These are phyloP conservation scores for Leptopilina clavipes DNA, from an alignment of 1,140 invertebrate genomes.

Conservation along the genomic window DNA sequence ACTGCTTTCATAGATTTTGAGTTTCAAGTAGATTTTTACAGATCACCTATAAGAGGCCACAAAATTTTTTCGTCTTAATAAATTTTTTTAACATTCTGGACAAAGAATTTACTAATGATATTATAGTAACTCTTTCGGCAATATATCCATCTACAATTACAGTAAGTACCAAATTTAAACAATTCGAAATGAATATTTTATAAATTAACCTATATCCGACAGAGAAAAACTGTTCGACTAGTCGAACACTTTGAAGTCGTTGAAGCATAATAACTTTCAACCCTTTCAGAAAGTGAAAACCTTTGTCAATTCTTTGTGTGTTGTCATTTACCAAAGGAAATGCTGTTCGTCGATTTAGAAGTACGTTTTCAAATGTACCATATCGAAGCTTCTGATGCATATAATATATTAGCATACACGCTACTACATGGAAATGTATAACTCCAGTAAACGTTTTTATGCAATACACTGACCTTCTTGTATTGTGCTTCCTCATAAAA, in stretches of 20 bases:
- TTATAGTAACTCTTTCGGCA: too few relatives aligned
- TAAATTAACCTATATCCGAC: too few relatives aligned
- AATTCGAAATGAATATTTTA: too few relatives aligned
- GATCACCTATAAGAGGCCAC: too few relatives aligned
- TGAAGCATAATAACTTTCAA: slow-evolving; percentile 8
- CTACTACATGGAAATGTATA: not conserved
- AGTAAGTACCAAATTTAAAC: too few relatives aligned
- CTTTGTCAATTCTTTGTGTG: not conserved
- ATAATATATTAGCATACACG: not conserved
- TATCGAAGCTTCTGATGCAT: not conserved
- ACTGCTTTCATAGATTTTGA: too few relatives aligned
- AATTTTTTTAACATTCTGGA: too few relatives aligned
- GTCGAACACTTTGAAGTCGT: slow-evolving; percentile 30
- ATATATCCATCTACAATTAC: too few relatives aligned
- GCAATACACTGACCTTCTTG: not conserved
- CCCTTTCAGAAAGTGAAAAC: not conserved
- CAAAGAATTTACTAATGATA: too few relatives aligned
- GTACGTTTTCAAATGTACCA: not conserved
- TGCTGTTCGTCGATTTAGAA: not conserved
- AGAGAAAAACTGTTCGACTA: too few relatives aligned
- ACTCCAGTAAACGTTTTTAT: not conserved
- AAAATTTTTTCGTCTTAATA: too few relatives aligned
- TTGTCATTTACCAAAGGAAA: slow-evolving; percentile 4
- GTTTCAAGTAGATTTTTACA: too few relatives aligned
- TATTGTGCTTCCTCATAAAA: not conserved